Evolutionary conservation across 2,888 invertebrate genomes (phyloP).

Genomic region (Brenthis daphne): DNA sequence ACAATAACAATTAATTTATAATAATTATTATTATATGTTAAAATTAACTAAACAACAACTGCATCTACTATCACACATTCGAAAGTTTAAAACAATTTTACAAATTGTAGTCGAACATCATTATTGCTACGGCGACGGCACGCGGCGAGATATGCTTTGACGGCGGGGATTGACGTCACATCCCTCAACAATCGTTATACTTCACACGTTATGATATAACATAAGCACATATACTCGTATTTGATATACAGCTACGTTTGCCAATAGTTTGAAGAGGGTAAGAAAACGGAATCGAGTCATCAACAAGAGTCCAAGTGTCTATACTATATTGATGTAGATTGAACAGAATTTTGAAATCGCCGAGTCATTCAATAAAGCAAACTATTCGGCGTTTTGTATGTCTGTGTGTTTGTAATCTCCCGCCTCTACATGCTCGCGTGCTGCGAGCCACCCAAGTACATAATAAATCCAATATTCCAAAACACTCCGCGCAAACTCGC

Average conservation of each 20-base stretch:
- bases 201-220: neutral
- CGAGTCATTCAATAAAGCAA: neutral
- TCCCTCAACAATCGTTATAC: neutral
- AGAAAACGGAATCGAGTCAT: too few relatives aligned
- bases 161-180: slow-evolving; percentile 18
- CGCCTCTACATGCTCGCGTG: slow-evolving; percentile 27
- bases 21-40: slow-evolving; percentile 62
- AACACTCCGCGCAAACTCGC: slow-evolving; percentile 19
- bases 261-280: too few relatives aligned
- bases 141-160: slow-evolving; percentile 60
- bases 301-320: too few relatives aligned
- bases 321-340: too few relatives aligned
- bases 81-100: slow-evolving; percentile 82
- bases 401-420: slow-evolving; percentile 1
- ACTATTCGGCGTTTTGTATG: neutral
- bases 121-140: slow-evolving; percentile 79
- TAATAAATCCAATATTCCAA: slow-evolving; percentile 18
- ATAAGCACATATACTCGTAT: neutral
- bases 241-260: neutral
- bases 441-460: slow-evolving; percentile 20
- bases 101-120: slow-evolving; percentile 78
- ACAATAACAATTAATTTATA: slow-evolving; percentile 78
- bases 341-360: too few relatives aligned
- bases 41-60: slow-evolving; percentile 83
- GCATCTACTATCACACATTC: slow-evolving; percentile 83